Base-by-base conservation (phyloP, 1,140 invertebrate species). In the Drosophila dunni region DNA sequence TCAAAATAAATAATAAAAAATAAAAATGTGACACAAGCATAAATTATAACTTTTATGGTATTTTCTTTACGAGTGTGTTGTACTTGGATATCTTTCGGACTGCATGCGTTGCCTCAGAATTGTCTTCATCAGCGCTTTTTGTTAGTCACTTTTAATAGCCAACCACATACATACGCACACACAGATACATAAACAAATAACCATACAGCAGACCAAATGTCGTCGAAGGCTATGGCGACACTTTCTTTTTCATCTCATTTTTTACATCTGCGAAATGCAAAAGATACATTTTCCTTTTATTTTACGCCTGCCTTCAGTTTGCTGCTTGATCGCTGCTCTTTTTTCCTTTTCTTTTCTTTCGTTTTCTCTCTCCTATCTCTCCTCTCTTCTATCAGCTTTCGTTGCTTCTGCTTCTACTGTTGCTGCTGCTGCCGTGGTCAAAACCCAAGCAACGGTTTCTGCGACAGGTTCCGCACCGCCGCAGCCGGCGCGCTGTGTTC, bases 191-290 rank as follows among this genome's bases (percentile, higher is more conserved):
- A 54, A 13, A 61, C 42, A 45, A 38, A 38, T 51, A 62, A 33
- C 33, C 33, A 62, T n/a, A 44, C 62, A 67, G 51, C 61, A 57
- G 51, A 51, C 68, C 13, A 57, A 73, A 68, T 68, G 48, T 56
- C 48, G 65, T 69, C 53, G 63, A 40, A 64, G 60, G 76, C 76
- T 75, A 48, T 60, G 50, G 72, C 63, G 72, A 83, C 77, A 89
- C 84, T 88, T 89, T 88, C 84, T 88, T 86, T 86, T 89, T 89
- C 79, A 83, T 78, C 65, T 89, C 66, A 29, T 29, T 76, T 69
- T 68, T 66, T 72, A 68, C 54, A 66, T 67, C 40, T 64, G 50
- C 42, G 13, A 75, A 68, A 73, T 81, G 63, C 62, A 72, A 71
- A 79, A 79, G 72, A 77, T 64, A 69, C 46, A 67, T 74, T 75